Evolutionary conservation across 2,888 invertebrate species (phyloP).

Genomic region (Agriopis marginaria): DNA sequence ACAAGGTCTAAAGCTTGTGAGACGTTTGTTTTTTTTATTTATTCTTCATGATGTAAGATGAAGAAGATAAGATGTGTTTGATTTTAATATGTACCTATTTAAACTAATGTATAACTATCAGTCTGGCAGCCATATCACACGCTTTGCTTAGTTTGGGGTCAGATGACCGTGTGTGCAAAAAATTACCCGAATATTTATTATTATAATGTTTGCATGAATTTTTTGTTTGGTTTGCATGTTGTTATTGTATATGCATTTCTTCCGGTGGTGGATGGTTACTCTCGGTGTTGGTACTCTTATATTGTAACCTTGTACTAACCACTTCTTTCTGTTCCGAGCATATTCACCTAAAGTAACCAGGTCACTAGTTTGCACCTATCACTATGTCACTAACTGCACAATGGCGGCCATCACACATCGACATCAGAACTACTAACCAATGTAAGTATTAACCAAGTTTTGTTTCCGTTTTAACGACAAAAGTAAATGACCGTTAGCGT

Average conservation of each 20-base stretch:
- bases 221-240: not conserved
- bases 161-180: too few species aligned
- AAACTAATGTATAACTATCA: too few species aligned
- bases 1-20: too few species aligned
- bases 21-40: too few species aligned
- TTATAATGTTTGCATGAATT: not conserved
- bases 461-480: not conserved
- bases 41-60: too few species aligned
- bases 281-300: slow-evolving; percentile 61
- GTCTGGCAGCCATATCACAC: too few species aligned
- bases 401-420: slow-evolving; percentile 4
- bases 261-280: slow-evolving; percentile 62
- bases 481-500: not conserved
- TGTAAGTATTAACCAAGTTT: slow-evolving; percentile 29
- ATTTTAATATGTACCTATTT: too few species aligned
- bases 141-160: too few species aligned
- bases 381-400: slow-evolving; percentile 61
- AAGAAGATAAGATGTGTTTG: too few species aligned
- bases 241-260: slow-evolving; percentile 27
- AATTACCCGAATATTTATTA: too few species aligned
- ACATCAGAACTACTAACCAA: slow-evolving; percentile 10
- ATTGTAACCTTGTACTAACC: slow-evolving; percentile 69
- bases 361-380: slow-evolving; percentile 56
- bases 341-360: slow-evolving; percentile 74
- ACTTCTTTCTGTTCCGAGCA: slow-evolving; percentile 77